Conservation (phyloP, 2,797 vertebrate species). For the Aulostomus chinensis region DNA sequence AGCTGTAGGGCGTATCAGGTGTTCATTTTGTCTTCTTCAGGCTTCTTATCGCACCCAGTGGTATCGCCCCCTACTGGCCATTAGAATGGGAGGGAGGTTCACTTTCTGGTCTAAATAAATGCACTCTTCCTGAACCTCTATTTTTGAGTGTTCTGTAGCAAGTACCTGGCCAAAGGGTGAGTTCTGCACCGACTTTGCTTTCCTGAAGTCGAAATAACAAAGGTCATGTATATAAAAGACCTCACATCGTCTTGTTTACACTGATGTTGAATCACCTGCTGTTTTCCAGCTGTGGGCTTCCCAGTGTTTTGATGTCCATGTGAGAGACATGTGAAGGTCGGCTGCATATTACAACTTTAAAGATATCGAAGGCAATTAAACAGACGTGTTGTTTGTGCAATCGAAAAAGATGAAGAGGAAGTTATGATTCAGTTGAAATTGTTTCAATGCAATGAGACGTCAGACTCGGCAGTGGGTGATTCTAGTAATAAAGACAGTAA, state of each 20-base stretch:
- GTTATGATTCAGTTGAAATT: too few relatives aligned
- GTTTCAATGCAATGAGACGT: too few relatives aligned
- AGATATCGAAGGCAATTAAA: conserved; percentile 22
- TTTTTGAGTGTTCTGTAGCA: conserved; percentile 3
- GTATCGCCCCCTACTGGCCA: too few relatives aligned
- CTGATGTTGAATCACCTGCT: conserved; percentile 24
- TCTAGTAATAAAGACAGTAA: too few relatives aligned
- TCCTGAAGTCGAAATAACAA: conserved; percentile 22
- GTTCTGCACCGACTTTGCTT: conserved; percentile 5
- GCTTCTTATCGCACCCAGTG: too few relatives aligned
- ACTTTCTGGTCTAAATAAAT: background rate
- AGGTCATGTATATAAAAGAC: conserved; percentile 27
- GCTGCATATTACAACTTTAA: background rate
- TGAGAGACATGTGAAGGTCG: conserved; percentile 49
- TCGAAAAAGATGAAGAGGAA: too few relatives aligned
- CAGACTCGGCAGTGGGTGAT: too few relatives aligned
- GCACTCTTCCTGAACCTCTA: conserved; percentile 8
- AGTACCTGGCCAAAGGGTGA: background rate
- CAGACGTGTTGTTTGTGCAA: too few relatives aligned
- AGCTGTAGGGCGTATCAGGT: too few relatives aligned
- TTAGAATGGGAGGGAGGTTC: too few relatives aligned
- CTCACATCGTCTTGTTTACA: conserved; percentile 30
- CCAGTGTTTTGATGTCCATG: conserved; percentile 33
- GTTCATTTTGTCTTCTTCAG: too few relatives aligned
- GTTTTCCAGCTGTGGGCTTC: conserved; percentile 41